A percentile compares a stretch with the other conserved stretches of the same genome.
Evolutionary conservation across 2,888 invertebrate genomes (phyloP).

Genomic region (Scaeva pyrastri): DNA sequence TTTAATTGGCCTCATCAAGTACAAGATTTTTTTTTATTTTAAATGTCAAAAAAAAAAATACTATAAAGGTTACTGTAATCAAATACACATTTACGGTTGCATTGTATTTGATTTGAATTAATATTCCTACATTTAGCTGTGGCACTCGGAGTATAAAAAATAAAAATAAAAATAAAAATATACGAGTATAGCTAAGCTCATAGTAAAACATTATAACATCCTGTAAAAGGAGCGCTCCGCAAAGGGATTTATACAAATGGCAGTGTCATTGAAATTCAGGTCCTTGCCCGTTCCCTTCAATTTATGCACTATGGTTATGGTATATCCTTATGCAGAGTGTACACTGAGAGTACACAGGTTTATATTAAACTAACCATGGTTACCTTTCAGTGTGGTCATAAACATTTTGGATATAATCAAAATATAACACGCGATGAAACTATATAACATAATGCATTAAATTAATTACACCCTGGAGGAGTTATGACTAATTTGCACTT

Average conservation of each 20-base stretch:
- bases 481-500: slow-evolving; percentile 57
- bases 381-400: slow-evolving; percentile 39
- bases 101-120: slow-evolving; percentile 2
- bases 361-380: slow-evolving; percentile 12
- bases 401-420: slow-evolving; percentile 40
- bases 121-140: neutral
- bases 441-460: slow-evolving; percentile 12
- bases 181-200: neutral
- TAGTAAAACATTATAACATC: neutral
- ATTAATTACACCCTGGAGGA: slow-evolving; percentile 56
- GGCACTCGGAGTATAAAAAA: neutral
- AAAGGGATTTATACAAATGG: slow-evolving; percentile 14
- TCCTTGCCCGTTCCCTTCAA: neutral
- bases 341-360: neutral
- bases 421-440: slow-evolving; percentile 23
- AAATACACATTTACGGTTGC: slow-evolving; percentile 5
- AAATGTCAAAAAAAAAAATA: slow-evolving; percentile 1
- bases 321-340: neutral
- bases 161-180: neutral
- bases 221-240: neutral
- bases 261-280: slow-evolving; percentile 8
- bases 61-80: slow-evolving; percentile 7
- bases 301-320: slow-evolving; percentile 3
- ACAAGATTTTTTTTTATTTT: neutral
- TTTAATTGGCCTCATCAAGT: neutral